Percentiles rank a stretch among this genome's conserved stretches.
phyloP scores from a whole-genome alignment of 53 echinoderm and acorn worm species.

The Actinopyga echinites region DNA sequence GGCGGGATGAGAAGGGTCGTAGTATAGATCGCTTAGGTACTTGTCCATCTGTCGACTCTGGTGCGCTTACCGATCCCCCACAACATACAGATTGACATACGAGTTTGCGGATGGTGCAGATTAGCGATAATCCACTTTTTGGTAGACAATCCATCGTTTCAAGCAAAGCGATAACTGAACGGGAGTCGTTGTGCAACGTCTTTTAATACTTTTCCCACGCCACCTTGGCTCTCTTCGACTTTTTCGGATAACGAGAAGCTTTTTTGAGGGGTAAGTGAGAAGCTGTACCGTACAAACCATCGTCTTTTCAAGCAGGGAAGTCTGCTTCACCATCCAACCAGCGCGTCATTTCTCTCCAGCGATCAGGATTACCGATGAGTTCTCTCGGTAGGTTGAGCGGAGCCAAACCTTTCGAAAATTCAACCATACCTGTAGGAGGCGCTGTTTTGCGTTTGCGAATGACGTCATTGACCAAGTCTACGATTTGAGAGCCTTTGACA shows the following conservation, averaged over 20 bases:
- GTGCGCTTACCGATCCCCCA: slow-evolving; percentile 30
- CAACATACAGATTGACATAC: slow-evolving; percentile 43
- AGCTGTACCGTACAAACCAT: not conserved
- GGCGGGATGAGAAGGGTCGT: slow-evolving; percentile 62
- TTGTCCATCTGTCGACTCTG: slow-evolving; percentile 36
- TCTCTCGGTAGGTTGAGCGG: slow-evolving; percentile 43
- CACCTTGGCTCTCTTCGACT: not conserved
- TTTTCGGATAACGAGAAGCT: not conserved
- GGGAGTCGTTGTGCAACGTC: not conserved
- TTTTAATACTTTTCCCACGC: slow-evolving; percentile 30
- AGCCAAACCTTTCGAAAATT: slow-evolving; percentile 33
- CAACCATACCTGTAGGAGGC: slow-evolving; percentile 2
- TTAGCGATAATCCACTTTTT: not conserved
- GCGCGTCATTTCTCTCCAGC: slow-evolving; percentile 34
- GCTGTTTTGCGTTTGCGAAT: slow-evolving; percentile 48
- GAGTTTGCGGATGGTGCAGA: not conserved
- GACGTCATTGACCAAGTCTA: slow-evolving; percentile 54
- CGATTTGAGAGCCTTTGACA: slow-evolving; percentile 55
- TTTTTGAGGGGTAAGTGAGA: not conserved
- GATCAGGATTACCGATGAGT: slow-evolving; percentile 47
- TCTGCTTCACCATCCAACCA: not conserved
- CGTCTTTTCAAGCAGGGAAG: not conserved
- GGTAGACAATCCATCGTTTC: slow-evolving; percentile 4
- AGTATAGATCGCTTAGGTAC: slow-evolving; percentile 59
- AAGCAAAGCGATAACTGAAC: not conserved